These are phyloP conservation scores for Sussaba pulchella DNA, from an alignment of 2,888 invertebrate genomes.

Conservation along the genomic window DNA sequence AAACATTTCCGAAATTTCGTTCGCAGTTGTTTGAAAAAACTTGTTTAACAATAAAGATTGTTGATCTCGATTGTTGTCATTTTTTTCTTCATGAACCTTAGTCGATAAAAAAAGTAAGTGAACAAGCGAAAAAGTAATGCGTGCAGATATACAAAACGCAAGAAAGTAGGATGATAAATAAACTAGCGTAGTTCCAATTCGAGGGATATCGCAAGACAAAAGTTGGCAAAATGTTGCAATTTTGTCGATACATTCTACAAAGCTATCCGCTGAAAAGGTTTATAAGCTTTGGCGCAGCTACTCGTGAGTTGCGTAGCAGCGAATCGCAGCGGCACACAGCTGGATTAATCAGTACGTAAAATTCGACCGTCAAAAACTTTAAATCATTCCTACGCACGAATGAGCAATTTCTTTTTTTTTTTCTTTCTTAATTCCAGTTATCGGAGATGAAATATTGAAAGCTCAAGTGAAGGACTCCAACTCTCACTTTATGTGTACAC, in stretches of 20 bases:
- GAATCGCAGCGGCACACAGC: constrained; percentile 71
- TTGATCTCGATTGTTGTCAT: too few species aligned
- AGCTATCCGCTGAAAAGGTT: constrained; percentile 59
- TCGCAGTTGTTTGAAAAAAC: too few species aligned
- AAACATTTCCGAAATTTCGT: too few species aligned
- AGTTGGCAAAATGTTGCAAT: constrained; percentile 59
- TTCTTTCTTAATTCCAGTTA: constrained; percentile 84
- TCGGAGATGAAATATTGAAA: constrained; percentile 92
- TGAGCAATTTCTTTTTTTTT: constrained; percentile 14
- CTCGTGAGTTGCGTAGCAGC: constrained; percentile 58
- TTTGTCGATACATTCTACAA: constrained; percentile 63
- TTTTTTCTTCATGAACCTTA: too few species aligned
- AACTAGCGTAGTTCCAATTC: not conserved
- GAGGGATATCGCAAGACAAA: not conserved
- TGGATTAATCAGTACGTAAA: constrained; percentile 78
- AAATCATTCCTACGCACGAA: not conserved
- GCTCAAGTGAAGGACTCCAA: constrained; percentile 90
- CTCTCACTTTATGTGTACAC: constrained; percentile 87
- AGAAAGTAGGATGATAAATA: too few species aligned
- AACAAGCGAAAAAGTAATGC: too few species aligned
- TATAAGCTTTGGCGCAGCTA: constrained; percentile 52
- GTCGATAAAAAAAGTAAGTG: too few species aligned
- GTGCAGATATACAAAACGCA: too few species aligned
- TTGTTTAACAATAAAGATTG: too few species aligned
- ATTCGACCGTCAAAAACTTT: not conserved